These are phyloP conservation scores for Apotomis capreana DNA, from an alignment of 2,888 invertebrate genomes.

Conservation along the genomic window DNA sequence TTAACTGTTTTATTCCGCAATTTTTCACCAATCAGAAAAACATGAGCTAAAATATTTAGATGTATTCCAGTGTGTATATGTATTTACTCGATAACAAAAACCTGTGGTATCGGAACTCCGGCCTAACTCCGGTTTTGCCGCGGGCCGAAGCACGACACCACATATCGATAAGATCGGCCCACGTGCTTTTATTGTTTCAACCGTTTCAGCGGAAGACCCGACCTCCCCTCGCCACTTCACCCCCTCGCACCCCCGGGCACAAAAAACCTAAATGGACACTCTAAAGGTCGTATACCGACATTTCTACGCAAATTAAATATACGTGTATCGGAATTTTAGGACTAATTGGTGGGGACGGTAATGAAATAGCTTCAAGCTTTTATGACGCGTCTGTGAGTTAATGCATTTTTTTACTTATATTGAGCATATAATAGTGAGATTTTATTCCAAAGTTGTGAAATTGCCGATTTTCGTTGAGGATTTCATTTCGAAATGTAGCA, in stretches of 20 bases:
- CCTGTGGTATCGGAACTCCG: slow-evolving; percentile 53
- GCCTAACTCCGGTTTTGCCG: slow-evolving; percentile 60
- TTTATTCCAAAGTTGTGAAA: no score
- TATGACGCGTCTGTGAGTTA: not conserved
- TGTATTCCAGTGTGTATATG: no score
- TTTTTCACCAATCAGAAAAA: no score
- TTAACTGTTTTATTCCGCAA: no score
- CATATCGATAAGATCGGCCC: slow-evolving; percentile 74
- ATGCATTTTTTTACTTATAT: not conserved
- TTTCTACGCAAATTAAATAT: slow-evolving; percentile 36
- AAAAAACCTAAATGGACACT: slow-evolving; percentile 67
- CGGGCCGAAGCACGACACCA: slow-evolving; percentile 67
- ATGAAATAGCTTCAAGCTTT: slow-evolving; percentile 29
- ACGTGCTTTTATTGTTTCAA: slow-evolving; percentile 71
- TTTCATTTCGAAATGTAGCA: no score
- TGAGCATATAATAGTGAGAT: no score
- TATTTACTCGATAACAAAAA: not conserved
- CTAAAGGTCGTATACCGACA: slow-evolving; percentile 37
- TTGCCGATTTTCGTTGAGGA: no score
- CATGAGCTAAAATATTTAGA: no score
- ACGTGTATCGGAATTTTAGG: slow-evolving; percentile 42
- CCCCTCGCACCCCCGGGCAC: slow-evolving; percentile 43
- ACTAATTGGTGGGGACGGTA: slow-evolving; percentile 19
- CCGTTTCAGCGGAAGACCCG: slow-evolving; percentile 47
- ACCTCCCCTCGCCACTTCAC: slow-evolving; percentile 43